Conservation (phyloP, 1,140 invertebrate genomes). For the Aplysia californica region DNA sequence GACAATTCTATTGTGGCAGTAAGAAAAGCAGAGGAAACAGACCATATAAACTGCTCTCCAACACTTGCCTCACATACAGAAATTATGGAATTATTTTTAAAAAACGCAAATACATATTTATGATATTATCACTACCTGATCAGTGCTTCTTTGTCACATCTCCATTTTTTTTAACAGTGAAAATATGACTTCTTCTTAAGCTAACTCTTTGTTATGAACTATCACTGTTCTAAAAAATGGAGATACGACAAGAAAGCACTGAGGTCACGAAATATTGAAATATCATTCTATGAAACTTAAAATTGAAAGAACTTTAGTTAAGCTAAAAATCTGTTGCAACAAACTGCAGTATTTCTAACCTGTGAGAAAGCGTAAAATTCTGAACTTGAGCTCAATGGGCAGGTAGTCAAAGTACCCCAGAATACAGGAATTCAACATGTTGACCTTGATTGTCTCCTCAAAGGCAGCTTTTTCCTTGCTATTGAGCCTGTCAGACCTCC, state of each 20-base stretch:
- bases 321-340: background rate
- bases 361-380: conserved; percentile 56
- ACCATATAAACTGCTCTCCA: no score
- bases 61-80: background rate
- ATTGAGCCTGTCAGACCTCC: conserved; percentile 59
- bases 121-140: background rate
- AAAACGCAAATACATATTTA: background rate
- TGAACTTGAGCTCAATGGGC: conserved; percentile 63
- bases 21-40: no score
- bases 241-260: no score
- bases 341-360: conserved; percentile 41
- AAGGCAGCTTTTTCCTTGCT: conserved; percentile 41
- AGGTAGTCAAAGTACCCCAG: conserved; percentile 63
- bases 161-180: no score
- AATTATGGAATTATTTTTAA: background rate
- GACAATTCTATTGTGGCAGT: no score
- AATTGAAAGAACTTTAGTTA: background rate
- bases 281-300: no score
- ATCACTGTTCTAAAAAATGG: no score
- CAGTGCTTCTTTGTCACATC: background rate
- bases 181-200: no score
- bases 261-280: background rate
- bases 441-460: conserved; percentile 39
- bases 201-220: no score
- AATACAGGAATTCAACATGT: conserved; percentile 41